Evolutionary conservation across 2,888 invertebrate species (phyloP), one percentile per base, ranked within the genome.

Genomic region (Cremastobaeus sp.): DNA sequence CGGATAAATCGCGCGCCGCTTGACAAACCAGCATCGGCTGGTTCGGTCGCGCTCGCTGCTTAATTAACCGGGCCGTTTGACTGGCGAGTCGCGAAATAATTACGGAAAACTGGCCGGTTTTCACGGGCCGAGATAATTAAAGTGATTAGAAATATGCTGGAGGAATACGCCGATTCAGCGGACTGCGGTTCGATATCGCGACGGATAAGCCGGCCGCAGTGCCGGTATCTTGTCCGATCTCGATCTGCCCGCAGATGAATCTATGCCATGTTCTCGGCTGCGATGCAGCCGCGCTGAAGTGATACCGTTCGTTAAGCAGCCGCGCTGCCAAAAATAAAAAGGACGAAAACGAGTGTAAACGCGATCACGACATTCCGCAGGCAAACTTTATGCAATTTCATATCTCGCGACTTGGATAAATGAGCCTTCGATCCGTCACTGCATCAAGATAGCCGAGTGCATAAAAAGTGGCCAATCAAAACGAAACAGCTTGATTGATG

Each of bases 371-470:
- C 74, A 74, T 74, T 74, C 74, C 74, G 48, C 70, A 50, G 74
- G 74, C 74, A 70, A 70, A 74, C 74, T 74, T 74, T 66, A 70
- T 74, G 74, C 74, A 70, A 70, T 70, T 70, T 70, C 65, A 74
- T 70, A 74, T 66, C 69, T 62, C 54, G 69, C 74, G 60, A 65
- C 74, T 60, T 32, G 74, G 74, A 70, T 74, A 70, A 74, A 74
- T 65, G 69, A 74, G 74, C 59, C 74, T 74, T 60, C 69, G 69
- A 64, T 69, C 74, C 65, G 69, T 74, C 74, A 64, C 52, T 69
- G 65, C 69, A 41, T 65, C 72, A 54, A 69, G 69, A 69, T 64
- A 68, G 28, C 25, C 43, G 39, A n/a, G 14, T 30, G 55, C 6
- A 43, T 30, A 64, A 64, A 74, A 74, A 68, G 41, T 64, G 41